Conservation (phyloP, 2,113 vertebrate species). For the Cyphomyrus discorhynchus region DNA sequence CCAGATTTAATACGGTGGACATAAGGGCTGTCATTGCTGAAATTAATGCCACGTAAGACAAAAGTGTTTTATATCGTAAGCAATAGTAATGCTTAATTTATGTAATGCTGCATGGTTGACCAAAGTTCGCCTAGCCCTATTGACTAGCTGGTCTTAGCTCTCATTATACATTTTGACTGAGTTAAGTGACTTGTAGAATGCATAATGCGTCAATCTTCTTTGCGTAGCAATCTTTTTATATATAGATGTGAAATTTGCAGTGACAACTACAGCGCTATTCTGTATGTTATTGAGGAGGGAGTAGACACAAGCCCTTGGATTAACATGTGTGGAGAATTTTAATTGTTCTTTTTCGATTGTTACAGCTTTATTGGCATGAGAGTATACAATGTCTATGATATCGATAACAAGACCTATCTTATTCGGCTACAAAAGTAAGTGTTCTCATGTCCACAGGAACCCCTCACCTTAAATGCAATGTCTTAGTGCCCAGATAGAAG, state of each 20-base stretch:
- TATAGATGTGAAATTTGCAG: not conserved
- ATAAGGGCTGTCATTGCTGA: slow-evolving; percentile 81
- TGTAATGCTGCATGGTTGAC: not conserved
- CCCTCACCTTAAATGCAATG: not conserved
- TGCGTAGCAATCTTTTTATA: not conserved
- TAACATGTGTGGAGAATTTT: not conserved
- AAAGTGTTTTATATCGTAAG: not conserved
- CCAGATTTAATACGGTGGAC: slow-evolving; percentile 80
- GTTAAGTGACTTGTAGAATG: not conserved
- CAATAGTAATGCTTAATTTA: not conserved
- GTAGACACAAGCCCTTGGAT: not conserved
- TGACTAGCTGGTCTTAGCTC: not conserved
- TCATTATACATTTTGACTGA: not conserved
- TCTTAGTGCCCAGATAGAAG: not conserved
- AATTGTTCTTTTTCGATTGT: slow-evolving; percentile 21
- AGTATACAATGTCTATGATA: slow-evolving; percentile 94
- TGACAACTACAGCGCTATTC: not conserved
- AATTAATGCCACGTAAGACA: slow-evolving; percentile 69
- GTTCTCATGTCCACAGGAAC: not conserved
- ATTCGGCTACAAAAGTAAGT: slow-evolving; percentile 96
- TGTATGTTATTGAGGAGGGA: not conserved
- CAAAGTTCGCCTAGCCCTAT: not conserved
- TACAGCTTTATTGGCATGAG: slow-evolving; percentile 89
- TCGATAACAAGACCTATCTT: slow-evolving; percentile 94
- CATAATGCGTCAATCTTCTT: not conserved